phyloP scores from a whole-genome alignment of 2,797 vertebrate genomes.

The Eremophila alpestris region DNA sequence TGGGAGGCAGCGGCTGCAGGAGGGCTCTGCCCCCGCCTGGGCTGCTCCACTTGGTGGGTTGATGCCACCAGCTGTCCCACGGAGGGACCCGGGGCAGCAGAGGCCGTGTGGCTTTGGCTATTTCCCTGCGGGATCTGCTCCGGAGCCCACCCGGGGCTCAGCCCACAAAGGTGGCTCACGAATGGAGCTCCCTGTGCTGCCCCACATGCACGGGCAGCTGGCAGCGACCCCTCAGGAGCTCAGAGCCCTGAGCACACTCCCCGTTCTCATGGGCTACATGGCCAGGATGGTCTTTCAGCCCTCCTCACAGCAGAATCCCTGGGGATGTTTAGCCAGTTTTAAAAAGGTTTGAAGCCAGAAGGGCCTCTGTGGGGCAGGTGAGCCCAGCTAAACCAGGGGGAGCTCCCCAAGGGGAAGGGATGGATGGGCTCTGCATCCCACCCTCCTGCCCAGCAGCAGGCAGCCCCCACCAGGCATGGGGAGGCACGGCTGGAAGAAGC shows the following conservation, averaged over 20 bases:
- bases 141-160: fast-evolving
- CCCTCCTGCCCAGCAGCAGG: background rate
- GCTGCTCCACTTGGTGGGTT: fast-evolving
- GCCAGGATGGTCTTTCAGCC: background rate
- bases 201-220: background rate
- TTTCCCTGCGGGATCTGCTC: background rate
- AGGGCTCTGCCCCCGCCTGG: background rate
- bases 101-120: fast-evolving
- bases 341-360: background rate
- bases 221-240: background rate
- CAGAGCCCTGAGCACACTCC: background rate
- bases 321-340: background rate
- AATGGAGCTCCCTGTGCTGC: fast-evolving
- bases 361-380: background rate
- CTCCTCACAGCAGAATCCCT: background rate
- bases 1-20: fast-evolving
- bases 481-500: background rate
- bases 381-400: background rate
- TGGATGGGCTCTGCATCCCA: background rate
- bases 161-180: fast-evolving
- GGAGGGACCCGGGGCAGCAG: background rate
- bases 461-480: background rate
- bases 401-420: background rate
- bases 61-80: background rate
- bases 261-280: fast-evolving